Evolutionary conservation across 2,888 invertebrate genomes (phyloP), one percentile per base, ranked within the genome.

Genomic region (Tetramorium bicarinatum): DNA sequence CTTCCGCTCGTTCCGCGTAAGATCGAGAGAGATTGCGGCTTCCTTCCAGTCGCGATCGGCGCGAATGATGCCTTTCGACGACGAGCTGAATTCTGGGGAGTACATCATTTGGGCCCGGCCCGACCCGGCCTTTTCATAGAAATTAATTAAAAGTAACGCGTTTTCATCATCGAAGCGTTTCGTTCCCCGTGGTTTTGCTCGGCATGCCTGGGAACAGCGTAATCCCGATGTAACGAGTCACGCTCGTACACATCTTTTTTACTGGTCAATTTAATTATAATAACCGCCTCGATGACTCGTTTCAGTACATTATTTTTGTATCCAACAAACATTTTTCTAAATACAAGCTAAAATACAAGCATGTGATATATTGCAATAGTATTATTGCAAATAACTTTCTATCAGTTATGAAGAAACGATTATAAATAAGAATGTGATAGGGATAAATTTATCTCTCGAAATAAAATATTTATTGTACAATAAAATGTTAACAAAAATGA

Each of bases 21-120:
- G 85, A 88, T 88, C 75, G 77, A 66, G 67, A 54, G 67, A 54
- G 72, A 80, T 82, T 59, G 44, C 77, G 72, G 72, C 84, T 72
- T 66, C 64, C 84, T 72, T 66, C 64, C 64, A 67, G 59, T 44
- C 75, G 72, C 61, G 83, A 88, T 88, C 77, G 81, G 74, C 38
- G 29, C 88, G 77, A 83, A n/a, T n/a, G n/a, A n/a, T n/a, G n/a
- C n/a, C n/a, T n/a, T n/a, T n/a, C 54, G 64, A 80, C 64, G 64
- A 54, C 38, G 52, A 25, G 1, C 59, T 49, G 25, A 38, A 61
- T 69, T 79, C 47, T 29, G 64, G 52, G 62, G 52, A 29, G 76
- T 47, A 47, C 77, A 34, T 25, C 76, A 76, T 67, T 79, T 79
- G 34, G n/a, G 56, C 15, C 44, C 15, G 44, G 15, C 29, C 29